Evolutionary conservation across 2,888 invertebrate species (phyloP), one percentile per base, ranked within the genome.

Genomic region (Drosophila helvetica): DNA sequence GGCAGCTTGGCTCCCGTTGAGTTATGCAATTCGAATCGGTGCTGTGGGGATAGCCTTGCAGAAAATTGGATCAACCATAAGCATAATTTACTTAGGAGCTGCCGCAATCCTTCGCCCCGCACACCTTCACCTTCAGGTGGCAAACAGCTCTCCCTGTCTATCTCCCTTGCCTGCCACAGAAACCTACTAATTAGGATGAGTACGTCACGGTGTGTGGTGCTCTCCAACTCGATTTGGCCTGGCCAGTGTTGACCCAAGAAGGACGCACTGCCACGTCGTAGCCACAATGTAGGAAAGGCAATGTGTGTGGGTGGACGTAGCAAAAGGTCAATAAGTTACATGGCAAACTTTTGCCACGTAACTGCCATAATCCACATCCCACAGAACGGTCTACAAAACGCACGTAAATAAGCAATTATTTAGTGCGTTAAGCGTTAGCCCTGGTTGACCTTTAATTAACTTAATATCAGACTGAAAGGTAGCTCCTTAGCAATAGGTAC

Each of bases 391-490:
- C 7, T 5, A 42, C 64, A 50, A 53, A 56, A 47, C 74, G 67
- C 87, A 81, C 82, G 77, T 83, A 83, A 79, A 82, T 81, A 74
- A 67, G 75, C 86, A 74, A 86, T 82, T 86, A 82, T 86, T 82
- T 82, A 79, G 74, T 84, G 75, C 67, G 57, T 66, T 74, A 8
- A 27, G 27, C 8, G 15, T 65, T 22, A 18, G 25, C 27, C 27
- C 22, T 22, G 54, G 38, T 47, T 57, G 57, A 62, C 74, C 61
- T 67, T 69, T 74, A 66, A 69, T 67, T 65, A 71, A 63, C 46
- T 30, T 27, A 17, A 12, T 27, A 22, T 0, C 27, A 22, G 33
- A 1, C 1, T 8, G 25, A 38, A 15, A 19, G 12, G 19, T 19
- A 52, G 19, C 18, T 46, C 8, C 9, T 19, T 19, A 25, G 3